Evolutionary conservation across 2,888 invertebrate species (phyloP), one percentile per base, ranked within the genome.

Genomic region (Alviniconcha strummeri): DNA sequence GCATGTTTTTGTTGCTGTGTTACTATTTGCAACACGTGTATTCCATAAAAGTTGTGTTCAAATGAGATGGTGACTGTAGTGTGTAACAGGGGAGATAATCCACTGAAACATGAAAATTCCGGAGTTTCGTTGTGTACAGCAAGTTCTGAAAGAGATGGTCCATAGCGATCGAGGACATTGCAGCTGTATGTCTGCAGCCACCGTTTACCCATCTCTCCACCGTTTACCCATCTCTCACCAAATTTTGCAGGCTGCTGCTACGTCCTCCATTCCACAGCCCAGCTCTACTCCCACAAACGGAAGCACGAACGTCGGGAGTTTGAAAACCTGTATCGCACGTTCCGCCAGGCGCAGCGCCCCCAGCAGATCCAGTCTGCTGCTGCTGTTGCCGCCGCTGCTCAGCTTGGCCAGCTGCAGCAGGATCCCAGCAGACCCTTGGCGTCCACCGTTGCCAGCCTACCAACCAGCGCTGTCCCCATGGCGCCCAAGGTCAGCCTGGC

Each of bases 221-320:
- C 36, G 36, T 36, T 36, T 36, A 36, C 36, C 36, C 36, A 3
- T 36, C 36, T 36, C 36, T 36, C 36, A 36, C 36, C 60, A 8
- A 8, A 13, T 75, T 57, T 88, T 88, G 5, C 88, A 93, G 93
- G 92, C 75, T 99, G 99, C 95, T 97, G 96, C 93, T 99, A 98
- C 93, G 98, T 99, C 5, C 95, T 99, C 86, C 99, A 99, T 93
- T 98, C 98, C 67, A 98, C 98, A 92, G 98, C 98, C 81, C 99
- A 99, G 94, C 96, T 99, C 88, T 97, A 98, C 94, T 98, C 98
- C 13, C 99, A 99, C 94, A 99, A 99, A 94, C 96, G 99, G 83
- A 99, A 98, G 93, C 99, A 99, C 94, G 99, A 99, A 94, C 96
- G 98, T 8, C 88, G 91, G 11, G 92, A 92, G 85, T 93, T 92